These are phyloP conservation scores for Mythimna vitellina DNA, from an alignment of 2,888 invertebrate species.

Conservation along the genomic window DNA sequence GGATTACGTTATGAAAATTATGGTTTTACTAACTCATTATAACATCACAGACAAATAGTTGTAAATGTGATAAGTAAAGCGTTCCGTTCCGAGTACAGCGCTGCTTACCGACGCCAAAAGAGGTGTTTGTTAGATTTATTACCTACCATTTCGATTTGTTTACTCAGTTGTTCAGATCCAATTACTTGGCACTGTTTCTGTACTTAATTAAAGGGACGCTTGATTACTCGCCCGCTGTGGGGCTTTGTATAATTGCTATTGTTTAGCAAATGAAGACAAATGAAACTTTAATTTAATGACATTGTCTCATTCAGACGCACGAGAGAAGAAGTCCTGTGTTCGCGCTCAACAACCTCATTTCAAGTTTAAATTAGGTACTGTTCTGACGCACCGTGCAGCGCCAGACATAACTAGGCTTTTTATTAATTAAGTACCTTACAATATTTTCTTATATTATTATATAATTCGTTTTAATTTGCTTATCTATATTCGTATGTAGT, in stretches of 20 bases:
- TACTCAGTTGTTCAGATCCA: slow-evolving; percentile 91
- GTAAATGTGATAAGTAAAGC: slow-evolving; percentile 52
- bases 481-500: no score
- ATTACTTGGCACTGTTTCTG: slow-evolving; percentile 91
- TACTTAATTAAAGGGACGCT: slow-evolving; percentile 91
- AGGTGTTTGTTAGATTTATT: slow-evolving; percentile 90
- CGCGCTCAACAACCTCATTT: slow-evolving; percentile 77
- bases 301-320: slow-evolving; percentile 88
- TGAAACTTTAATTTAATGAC: slow-evolving; percentile 91
- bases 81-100: slow-evolving; percentile 64
- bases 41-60: slow-evolving; percentile 45
- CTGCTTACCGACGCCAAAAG: slow-evolving; percentile 82
- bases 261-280: slow-evolving; percentile 91
- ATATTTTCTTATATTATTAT: neutral
- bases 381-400: slow-evolving; percentile 41
- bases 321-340: slow-evolving; percentile 81
- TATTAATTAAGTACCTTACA: slow-evolving; percentile 3
- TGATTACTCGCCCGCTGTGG: slow-evolving; percentile 90
- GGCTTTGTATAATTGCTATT: slow-evolving; percentile 91
- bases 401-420: slow-evolving; percentile 17
- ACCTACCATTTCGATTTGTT: slow-evolving; percentile 90
- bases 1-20: slow-evolving; percentile 21
- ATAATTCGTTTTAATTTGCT: no score
- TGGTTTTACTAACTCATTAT: slow-evolving; percentile 39
- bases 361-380: slow-evolving; percentile 79